Percentiles rank a stretch among this genome's conserved stretches.
phyloP scores from a whole-genome alignment of 2,888 invertebrate species.

The Eugnorisma glareosa region DNA sequence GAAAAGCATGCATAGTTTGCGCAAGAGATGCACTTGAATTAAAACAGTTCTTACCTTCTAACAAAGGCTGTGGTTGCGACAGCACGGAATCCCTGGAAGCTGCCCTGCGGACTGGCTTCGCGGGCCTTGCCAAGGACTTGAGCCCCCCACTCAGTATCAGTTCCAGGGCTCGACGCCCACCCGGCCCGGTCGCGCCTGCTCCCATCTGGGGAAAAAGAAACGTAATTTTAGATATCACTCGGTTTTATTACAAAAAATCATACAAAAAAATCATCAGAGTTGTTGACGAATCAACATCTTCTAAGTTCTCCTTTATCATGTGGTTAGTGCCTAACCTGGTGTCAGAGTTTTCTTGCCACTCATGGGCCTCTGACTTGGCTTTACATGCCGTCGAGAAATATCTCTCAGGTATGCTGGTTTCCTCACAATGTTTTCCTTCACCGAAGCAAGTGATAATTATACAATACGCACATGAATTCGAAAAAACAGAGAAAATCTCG shows the following conservation, averaged over 20 bases:
- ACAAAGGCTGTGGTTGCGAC: slow-evolving; percentile 86
- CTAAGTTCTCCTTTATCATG: too few species aligned
- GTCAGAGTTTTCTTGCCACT: too few species aligned
- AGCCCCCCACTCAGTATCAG: slow-evolving; percentile 86
- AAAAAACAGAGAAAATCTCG: too few species aligned
- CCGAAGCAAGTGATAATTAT: too few species aligned
- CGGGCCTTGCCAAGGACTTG: slow-evolving; percentile 84
- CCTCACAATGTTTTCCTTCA: too few species aligned
- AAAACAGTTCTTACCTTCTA: slow-evolving; percentile 80
- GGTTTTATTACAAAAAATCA: neutral
- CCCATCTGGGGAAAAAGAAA: slow-evolving; percentile 80
- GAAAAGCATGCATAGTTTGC: neutral
- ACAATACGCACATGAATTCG: too few species aligned
- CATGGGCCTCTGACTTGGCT: too few species aligned
- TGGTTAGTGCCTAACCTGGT: too few species aligned
- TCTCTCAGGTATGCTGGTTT: too few species aligned
- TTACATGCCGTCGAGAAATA: too few species aligned
- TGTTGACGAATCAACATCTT: neutral
- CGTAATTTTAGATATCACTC: neutral
- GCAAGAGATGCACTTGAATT: neutral
- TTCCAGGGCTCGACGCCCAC: slow-evolving; percentile 84
- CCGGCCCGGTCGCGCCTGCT: slow-evolving; percentile 86
- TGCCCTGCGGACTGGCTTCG: slow-evolving; percentile 85
- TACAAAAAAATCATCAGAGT: neutral
- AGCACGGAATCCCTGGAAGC: slow-evolving; percentile 88